Base-by-base conservation (phyloP, 2,888 invertebrate genomes). In the Limnephilus lunatus region DNA sequence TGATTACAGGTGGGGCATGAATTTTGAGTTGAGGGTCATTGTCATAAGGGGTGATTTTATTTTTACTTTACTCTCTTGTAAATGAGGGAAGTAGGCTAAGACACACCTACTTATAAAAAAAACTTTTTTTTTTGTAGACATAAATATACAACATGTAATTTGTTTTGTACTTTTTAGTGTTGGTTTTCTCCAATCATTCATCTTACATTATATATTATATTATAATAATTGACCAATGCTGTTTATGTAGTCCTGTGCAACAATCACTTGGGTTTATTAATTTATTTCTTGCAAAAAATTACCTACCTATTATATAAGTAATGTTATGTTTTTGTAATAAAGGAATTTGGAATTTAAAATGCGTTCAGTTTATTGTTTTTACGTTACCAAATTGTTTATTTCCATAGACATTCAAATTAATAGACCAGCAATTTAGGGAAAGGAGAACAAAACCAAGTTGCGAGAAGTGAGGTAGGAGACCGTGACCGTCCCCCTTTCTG, bases 251-350 rank as follows among this genome's bases (percentile, higher is more conserved):
- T 53, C 35, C 68, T 85, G 80, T 68, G 68, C n/a, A 68, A 85
- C 85, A 83, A 85, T 91, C 68, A 86, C 82, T 83, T 83, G 85
- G 53, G 44, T 82, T 82, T 90, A 85, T 82, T 12, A 12, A 44
- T 44, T 68, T 90, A 90, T 90, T 48, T 30, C 31, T 31, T 81
- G 85, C 85, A 85, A 85, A 85, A 48, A 48, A 48, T 48, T 48
- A 14, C 48, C 32, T 85, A 53, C 53, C 19, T 68, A 86, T 86
- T 86, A 83, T 48, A 68, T 91, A 91, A 91, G 85, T 91, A 85
- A 81, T n/a, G 81, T 39, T 91, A 89, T 89, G 31, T 91, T 91
- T 68, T 91, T 89, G 53, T 91, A 91, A 91, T 91, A 91, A 91
- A 91, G 89, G 89, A 91, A 35, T 87, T 91, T 91, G 91, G 91